phyloP scores from a whole-genome alignment of 2,888 invertebrate species.

The Itoplectis maculator region DNA sequence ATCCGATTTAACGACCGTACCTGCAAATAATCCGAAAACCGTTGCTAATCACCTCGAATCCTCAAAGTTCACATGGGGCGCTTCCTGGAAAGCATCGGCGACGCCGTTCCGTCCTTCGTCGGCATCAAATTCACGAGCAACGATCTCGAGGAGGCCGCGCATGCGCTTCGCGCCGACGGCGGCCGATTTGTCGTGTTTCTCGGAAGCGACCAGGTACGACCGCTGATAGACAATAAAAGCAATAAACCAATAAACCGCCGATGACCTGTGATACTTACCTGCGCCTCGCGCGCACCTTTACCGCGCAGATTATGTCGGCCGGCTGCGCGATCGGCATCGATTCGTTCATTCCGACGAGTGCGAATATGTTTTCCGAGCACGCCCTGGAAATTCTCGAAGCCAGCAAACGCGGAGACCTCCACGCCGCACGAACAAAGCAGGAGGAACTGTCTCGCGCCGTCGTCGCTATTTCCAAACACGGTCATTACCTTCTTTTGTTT shows the following conservation, averaged over 20 bases:
- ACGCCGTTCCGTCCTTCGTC: conserved; percentile 89
- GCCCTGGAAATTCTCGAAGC: conserved; percentile 87
- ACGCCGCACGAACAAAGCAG: conserved; percentile 86
- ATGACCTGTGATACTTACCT: too few relatives aligned
- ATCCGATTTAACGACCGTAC: too few relatives aligned
- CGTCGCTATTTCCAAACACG: conserved; percentile 82
- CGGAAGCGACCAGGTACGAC: conserved; percentile 90
- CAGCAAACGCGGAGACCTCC: conserved; percentile 85
- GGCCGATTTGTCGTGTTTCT: conserved; percentile 87
- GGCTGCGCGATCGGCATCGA: conserved; percentile 89
- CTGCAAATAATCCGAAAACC: too few relatives aligned
- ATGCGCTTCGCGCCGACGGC: conserved; percentile 86
- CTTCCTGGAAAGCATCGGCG: conserved; percentile 88
- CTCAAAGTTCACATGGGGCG: conserved; percentile 92
- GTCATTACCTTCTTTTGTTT: conserved; percentile 76
- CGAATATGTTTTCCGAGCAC: conserved; percentile 88
- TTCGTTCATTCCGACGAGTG: conserved; percentile 90
- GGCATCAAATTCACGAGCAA: conserved; percentile 94
- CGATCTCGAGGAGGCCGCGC: conserved; percentile 89
- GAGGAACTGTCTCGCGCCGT: conserved; percentile 82
- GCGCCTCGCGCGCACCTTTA: conserved; percentile 46
- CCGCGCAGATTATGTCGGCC: conserved; percentile 88
- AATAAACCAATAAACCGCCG: background rate
- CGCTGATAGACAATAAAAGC: too few relatives aligned
- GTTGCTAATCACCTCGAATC: too few relatives aligned